Percentiles rank a stretch among this genome's conserved stretches.
These are phyloP conservation scores for Palythoa grandis DNA, from an alignment of 92 coral and sea anemone genomes.

Conservation along the genomic window DNA sequence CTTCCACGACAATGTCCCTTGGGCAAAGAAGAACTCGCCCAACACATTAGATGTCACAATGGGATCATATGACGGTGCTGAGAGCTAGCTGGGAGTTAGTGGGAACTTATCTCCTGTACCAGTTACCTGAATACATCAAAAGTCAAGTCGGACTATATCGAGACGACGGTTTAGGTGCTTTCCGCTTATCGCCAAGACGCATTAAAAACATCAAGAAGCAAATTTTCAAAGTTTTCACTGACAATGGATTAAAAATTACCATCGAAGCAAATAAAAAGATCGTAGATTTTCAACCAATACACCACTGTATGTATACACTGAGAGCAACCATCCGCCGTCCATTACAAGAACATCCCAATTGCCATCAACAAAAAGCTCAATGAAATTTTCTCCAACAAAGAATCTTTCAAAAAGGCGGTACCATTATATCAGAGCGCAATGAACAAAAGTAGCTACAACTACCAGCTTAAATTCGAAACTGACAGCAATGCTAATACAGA, in stretches of 20 bases:
- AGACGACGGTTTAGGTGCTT: not conserved
- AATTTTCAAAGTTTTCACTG: not conserved
- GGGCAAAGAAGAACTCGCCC: not conserved
- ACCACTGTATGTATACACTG: not conserved
- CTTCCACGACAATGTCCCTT: not conserved
- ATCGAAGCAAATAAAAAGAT: too few relatives aligned
- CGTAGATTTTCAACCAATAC: not conserved
- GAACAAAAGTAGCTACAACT: too few relatives aligned
- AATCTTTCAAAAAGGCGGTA: too few relatives aligned
- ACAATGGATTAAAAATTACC: too few relatives aligned
- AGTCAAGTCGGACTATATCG: not conserved
- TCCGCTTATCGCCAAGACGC: not conserved
- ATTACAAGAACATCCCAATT: not conserved
- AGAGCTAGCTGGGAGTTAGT: not conserved
- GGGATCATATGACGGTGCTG: not conserved
- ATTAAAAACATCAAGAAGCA: not conserved
- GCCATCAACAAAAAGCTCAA: not conserved
- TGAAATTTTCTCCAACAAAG: too few relatives aligned
- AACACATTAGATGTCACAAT: not conserved
- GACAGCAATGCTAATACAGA: too few relatives aligned
- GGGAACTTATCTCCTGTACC: not conserved
- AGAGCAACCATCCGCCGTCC: constrained; percentile 4
- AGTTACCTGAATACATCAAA: not conserved
- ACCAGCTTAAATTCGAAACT: too few relatives aligned
- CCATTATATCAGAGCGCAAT: too few relatives aligned